Evolutionary conservation across 23 tunicate genomes (phyloP).

Genomic region (Clavelina lepadiformis): DNA sequence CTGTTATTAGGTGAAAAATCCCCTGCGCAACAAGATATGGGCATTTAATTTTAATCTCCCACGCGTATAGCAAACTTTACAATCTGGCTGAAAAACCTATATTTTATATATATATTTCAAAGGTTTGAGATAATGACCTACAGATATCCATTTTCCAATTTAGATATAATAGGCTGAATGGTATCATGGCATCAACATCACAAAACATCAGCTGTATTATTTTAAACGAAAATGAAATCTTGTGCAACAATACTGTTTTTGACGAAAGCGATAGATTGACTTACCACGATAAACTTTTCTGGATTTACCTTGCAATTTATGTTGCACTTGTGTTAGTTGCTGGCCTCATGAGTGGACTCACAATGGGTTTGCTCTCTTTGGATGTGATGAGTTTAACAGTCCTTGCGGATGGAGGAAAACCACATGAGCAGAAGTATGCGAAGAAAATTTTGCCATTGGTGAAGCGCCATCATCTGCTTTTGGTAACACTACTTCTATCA

Average conservation of each 20-base stretch:
- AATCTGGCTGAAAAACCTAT: too few relatives aligned
- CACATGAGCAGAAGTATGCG: slow-evolving; percentile 78
- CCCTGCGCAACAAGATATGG: too few relatives aligned
- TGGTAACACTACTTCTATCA: slow-evolving; percentile 75
- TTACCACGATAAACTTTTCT: slow-evolving; percentile 52
- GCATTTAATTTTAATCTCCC: too few relatives aligned
- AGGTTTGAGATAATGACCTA: too few relatives aligned
- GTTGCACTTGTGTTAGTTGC: slow-evolving; percentile 69
- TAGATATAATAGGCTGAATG: too few relatives aligned
- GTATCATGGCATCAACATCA: background rate
- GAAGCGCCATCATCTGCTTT: slow-evolving; percentile 71
- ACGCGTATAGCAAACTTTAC: too few relatives aligned
- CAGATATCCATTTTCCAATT: too few relatives aligned
- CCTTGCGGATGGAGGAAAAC: slow-evolving; percentile 72
- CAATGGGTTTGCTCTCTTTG: slow-evolving; percentile 88
- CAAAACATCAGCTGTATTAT: background rate
- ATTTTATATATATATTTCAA: too few relatives aligned
- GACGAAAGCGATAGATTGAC: slow-evolving; percentile 34
- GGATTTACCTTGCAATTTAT: slow-evolving; percentile 86
- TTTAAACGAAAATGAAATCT: slow-evolving; percentile 14
- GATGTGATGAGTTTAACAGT: slow-evolving; percentile 79
- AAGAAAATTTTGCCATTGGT: slow-evolving; percentile 77
- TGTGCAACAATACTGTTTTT: slow-evolving; percentile 69
- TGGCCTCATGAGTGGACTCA: slow-evolving; percentile 87
- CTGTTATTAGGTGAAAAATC: too few relatives aligned